A percentile compares a stretch with the other conserved stretches of the same genome.
phyloP scores from a whole-genome alignment of 2,113 vertebrate species.

The Xenopus borealis region DNA sequence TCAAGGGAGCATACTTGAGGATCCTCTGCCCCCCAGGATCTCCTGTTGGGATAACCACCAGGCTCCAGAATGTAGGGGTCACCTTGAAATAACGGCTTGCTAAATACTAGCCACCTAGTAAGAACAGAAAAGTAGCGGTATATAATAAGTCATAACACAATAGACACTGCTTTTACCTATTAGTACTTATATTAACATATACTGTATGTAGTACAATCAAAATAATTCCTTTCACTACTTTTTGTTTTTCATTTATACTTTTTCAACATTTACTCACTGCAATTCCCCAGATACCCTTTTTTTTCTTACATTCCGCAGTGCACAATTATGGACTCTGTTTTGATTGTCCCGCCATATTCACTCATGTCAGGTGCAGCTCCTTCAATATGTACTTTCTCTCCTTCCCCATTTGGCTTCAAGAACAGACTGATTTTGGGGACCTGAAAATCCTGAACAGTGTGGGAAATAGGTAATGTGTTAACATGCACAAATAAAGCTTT shows the following conservation, averaged over 20 bases:
- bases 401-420: constrained; percentile 77
- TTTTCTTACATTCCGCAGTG: constrained; percentile 85
- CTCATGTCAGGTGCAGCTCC: constrained; percentile 77
- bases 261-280: not conserved
- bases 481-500: not conserved
- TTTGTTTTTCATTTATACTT: not conserved
- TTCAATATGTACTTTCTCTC: constrained; percentile 71
- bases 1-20: constrained; percentile 81
- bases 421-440: constrained; percentile 84
- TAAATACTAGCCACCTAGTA: constrained; percentile 85
- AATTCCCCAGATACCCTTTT: not conserved
- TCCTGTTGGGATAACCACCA: constrained; percentile 77
- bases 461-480: not conserved
- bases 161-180: too few species aligned
- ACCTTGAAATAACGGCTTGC: constrained; percentile 84
- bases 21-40: constrained; percentile 80
- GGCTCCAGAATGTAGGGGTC: constrained; percentile 82
- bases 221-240: too few species aligned
- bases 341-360: constrained; percentile 68
- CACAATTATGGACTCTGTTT: constrained; percentile 82
- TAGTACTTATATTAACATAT: too few species aligned
- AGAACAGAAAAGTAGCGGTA: not conserved
- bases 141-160: not conserved
- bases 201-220: too few species aligned
- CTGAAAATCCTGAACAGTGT: constrained; percentile 74